Base-by-base conservation (phyloP, 2,888 invertebrate genomes). In the Drosophila pegasa region DNA sequence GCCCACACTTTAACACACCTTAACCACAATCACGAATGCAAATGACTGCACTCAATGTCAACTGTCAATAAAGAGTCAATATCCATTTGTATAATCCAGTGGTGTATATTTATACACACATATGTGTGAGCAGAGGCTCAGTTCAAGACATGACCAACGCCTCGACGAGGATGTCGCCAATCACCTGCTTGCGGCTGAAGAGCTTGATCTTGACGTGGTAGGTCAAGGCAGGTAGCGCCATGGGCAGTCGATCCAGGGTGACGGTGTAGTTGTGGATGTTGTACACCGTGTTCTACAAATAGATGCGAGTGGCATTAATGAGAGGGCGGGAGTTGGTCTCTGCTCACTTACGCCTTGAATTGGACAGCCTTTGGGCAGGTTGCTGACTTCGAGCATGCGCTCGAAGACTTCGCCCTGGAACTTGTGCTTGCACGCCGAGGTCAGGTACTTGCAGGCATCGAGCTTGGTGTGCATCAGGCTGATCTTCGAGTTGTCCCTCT, bases 301-400 rank as follows among this genome's bases (percentile, higher is more conserved):
- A 20, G 10, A 27, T 45, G 16, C 2, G 6, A 4, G 3, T 5
- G 10, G 9, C 20, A 10, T 40, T 5, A 20, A n/a, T n/a, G n/a
- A n/a, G n/a, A n/a, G n/a, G n/a, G n/a, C n/a, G n/a, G n/a, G n/a
- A n/a, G n/a, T n/a, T n/a, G n/a, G n/a, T n/a, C n/a, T n/a, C n/a
- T n/a, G n/a, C n/a, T n/a, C n/a, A n/a, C 78, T 75, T 51, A 89
- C 84, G 33, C 55, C 47, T 5, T 10, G 5, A 0, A 75, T 0
- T 0, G 88, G 88, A 58, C 88, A 88, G 0, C 8, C 47, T 12
- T 18, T 50, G 6, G 85, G 81, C 0, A 89, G 45, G 60, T 77
- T 77, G 50, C 83, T 70, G 0, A 20, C 41, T 0, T 14, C 18
- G 16, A 47, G 69, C 10, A 87, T 12, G 3, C 66, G 66, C 2